These are phyloP conservation scores for Volucella inanis DNA, from an alignment of 2,888 invertebrate species.

Conservation along the genomic window DNA sequence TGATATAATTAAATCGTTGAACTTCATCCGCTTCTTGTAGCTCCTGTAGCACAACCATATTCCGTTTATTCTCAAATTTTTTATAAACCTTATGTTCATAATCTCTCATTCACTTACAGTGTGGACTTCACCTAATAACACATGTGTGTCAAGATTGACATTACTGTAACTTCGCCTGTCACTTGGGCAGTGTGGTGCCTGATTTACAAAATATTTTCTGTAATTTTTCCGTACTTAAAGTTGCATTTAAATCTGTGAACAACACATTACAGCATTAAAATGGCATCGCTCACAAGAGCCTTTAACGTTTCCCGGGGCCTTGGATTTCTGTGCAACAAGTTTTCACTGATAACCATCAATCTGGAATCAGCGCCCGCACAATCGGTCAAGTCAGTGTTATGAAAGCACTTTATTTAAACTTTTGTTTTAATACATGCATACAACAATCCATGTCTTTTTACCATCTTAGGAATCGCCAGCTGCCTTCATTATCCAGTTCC, in stretches of 20 bases:
- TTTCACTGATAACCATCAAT: constrained; percentile 59
- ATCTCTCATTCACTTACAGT: neutral
- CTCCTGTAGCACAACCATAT: too few species aligned
- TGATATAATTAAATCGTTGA: too few species aligned
- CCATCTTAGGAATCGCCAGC: constrained; percentile 9
- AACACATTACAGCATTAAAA: constrained; percentile 8
- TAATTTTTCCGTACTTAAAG: constrained; percentile 18
- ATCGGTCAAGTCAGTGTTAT: constrained; percentile 58
- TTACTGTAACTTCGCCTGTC: constrained; percentile 12
- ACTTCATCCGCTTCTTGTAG: too few species aligned
- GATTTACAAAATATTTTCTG: neutral
- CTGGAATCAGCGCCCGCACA: constrained; percentile 18
- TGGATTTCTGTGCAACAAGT: constrained; percentile 56
- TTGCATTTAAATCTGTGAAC: constrained; percentile 1
- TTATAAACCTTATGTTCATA: too few species aligned
- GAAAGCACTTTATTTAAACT: constrained; percentile 35
- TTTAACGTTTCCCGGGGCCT: constrained; percentile 39
- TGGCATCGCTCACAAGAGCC: constrained; percentile 53
- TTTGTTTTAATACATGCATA: neutral
- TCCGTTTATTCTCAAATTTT: too few species aligned
- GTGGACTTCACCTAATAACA: neutral
- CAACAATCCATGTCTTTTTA: neutral
- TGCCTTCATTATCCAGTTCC: constrained; percentile 21
- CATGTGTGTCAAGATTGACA: neutral
- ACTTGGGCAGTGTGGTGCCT: constrained; percentile 25